These are phyloP conservation scores for Callionymus lyra DNA, from an alignment of 2,113 vertebrate genomes.

Conservation along the genomic window DNA sequence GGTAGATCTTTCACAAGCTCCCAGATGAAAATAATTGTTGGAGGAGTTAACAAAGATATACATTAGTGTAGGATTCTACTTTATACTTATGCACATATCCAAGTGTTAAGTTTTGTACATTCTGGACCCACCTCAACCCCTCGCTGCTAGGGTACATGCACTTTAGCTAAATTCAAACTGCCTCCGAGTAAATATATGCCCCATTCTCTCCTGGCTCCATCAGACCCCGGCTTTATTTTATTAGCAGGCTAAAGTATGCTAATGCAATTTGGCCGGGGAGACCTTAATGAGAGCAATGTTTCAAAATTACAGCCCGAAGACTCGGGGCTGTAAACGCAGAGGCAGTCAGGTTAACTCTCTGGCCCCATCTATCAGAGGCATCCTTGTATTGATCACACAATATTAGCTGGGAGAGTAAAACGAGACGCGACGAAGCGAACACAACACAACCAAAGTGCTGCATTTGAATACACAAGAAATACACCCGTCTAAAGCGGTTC, in stretches of 20 bases:
- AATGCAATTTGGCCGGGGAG: constrained; percentile 63
- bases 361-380: constrained; percentile 52
- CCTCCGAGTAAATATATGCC: constrained; percentile 42
- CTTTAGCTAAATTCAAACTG: constrained; percentile 40
- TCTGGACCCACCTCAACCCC: neutral
- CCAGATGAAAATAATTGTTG: too few relatives aligned
- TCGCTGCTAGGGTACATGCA: constrained; percentile 18
- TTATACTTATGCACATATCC: neutral
- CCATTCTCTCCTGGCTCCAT: constrained; percentile 47
- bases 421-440: constrained; percentile 37
- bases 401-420: constrained; percentile 55
- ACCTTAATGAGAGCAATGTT: constrained; percentile 65
- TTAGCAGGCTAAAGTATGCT: constrained; percentile 72
- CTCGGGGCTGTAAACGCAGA: constrained; percentile 23
- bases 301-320: constrained; percentile 61
- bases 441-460: constrained; percentile 45
- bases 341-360: constrained; percentile 54
- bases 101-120: neutral
- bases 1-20: too few relatives aligned
- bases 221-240: constrained; percentile 64
- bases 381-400: constrained; percentile 54
- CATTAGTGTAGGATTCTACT: too few relatives aligned
- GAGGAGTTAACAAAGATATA: too few relatives aligned
- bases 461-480: constrained; percentile 51
- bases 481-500: constrained; percentile 26